phyloP scores from a whole-genome alignment of 2,888 invertebrate genomes.

The Melipona beecheii region DNA sequence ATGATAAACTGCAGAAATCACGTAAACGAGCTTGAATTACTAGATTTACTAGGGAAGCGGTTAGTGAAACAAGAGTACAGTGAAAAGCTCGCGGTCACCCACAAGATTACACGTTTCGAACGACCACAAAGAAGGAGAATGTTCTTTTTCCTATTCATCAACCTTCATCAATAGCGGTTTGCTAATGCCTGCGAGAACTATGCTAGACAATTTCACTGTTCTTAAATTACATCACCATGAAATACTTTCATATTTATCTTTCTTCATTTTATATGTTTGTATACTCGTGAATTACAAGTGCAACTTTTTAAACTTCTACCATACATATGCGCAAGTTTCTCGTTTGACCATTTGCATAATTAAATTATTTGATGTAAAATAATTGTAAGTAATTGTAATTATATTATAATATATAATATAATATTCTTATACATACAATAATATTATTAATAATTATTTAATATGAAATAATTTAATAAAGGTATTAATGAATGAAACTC shows the following conservation, averaged over 20 bases:
- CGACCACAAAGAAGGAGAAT: constrained; percentile 59
- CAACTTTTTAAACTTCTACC: background rate
- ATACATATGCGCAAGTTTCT: too few species aligned
- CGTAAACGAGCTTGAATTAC: constrained; percentile 48
- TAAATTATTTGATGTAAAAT: background rate
- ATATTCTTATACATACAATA: too few species aligned
- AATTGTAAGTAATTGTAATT: too few species aligned
- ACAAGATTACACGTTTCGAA: constrained; percentile 75
- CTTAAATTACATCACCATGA: background rate
- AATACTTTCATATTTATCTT: background rate
- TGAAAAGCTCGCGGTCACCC: constrained; percentile 73
- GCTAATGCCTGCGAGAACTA: constrained; percentile 27
- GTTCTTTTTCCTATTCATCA: constrained; percentile 59
- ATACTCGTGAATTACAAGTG: accelerated
- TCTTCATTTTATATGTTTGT: background rate
- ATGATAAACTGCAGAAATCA: background rate
- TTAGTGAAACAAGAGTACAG: constrained; percentile 36
- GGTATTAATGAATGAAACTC: background rate
- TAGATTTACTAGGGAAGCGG: constrained; percentile 18
- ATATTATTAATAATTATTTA: too few species aligned
- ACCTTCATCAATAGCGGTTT: constrained; percentile 59
- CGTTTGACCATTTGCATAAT: background rate
- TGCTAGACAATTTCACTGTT: constrained; percentile 28
- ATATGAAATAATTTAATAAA: too few species aligned
- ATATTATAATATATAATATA: too few species aligned